phyloP scores from a whole-genome alignment of 2,113 vertebrate species.

The Datnioides undecimradiatus region DNA sequence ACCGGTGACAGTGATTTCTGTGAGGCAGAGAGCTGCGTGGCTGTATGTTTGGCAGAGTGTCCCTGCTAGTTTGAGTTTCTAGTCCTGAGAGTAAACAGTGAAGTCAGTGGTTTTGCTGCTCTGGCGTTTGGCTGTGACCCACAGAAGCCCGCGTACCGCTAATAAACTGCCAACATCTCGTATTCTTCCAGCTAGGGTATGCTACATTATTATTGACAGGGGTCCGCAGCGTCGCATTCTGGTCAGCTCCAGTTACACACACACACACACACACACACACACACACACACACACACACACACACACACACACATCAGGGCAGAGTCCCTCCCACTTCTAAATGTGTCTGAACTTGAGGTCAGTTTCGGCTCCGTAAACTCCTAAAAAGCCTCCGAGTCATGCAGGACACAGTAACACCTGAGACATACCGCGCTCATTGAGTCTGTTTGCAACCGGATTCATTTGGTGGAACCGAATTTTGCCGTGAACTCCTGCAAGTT shows the following conservation, averaged over 20 bases:
- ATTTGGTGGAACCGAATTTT: background rate
- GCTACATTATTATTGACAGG: background rate
- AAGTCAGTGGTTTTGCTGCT: background rate
- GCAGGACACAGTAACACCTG: background rate
- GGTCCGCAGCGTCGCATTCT: background rate
- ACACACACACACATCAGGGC: background rate
- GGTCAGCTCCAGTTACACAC: slow-evolving; percentile 3
- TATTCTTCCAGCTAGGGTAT: background rate
- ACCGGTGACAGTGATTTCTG: background rate
- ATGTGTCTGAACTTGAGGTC: slow-evolving; percentile 13
- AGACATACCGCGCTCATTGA: background rate
- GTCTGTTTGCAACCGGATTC: background rate
- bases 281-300: background rate
- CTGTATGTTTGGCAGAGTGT: background rate
- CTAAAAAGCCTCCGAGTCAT: background rate
- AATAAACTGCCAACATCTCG: too few relatives aligned
- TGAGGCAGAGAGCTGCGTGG: background rate
- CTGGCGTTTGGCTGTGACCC: background rate
- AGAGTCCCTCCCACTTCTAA: slow-evolving; percentile 14
- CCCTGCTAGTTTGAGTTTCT: background rate
- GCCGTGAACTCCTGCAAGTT: background rate
- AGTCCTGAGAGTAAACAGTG: background rate
- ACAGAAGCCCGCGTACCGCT: background rate
- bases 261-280: background rate
- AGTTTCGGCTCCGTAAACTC: background rate